Evolutionary conservation across 2,113 vertebrate genomes (phyloP).

Genomic region (Percina caprodes): DNA sequence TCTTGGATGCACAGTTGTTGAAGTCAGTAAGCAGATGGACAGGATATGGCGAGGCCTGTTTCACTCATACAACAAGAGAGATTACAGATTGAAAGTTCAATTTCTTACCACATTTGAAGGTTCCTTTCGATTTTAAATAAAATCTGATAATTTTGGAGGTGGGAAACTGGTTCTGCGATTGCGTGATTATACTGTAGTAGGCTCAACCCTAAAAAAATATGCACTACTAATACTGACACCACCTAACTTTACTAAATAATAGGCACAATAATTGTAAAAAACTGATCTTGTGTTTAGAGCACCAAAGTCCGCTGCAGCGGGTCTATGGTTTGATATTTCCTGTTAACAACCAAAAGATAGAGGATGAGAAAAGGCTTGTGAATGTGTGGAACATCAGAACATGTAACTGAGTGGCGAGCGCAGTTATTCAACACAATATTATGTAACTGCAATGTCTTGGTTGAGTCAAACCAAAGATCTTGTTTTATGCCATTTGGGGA

Average conservation of each 20-base stretch:
- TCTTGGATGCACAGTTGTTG: no score
- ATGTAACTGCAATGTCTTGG: background rate
- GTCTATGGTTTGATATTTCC: background rate
- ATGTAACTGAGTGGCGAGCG: background rate
- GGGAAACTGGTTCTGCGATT: background rate
- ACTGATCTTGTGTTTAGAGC: background rate
- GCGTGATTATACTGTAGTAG: background rate
- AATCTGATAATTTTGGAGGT: background rate
- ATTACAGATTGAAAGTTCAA: background rate
- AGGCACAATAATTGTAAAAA: background rate
- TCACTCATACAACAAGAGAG: background rate
- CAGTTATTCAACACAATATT: background rate
- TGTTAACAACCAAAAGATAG: background rate
- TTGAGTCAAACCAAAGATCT: background rate
- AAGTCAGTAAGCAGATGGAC: background rate
- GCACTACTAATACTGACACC: background rate
- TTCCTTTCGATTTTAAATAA: no score
- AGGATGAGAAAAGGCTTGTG: background rate
- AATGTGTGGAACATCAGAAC: background rate
- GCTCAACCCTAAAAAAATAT: background rate
- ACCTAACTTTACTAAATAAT: background rate
- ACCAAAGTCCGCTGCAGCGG: background rate
- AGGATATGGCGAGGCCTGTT: background rate
- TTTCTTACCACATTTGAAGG: background rate
- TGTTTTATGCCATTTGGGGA: background rate